Evolutionary conservation across 2,797 vertebrate genomes (phyloP).

Genomic region (Channallabes apus): DNA sequence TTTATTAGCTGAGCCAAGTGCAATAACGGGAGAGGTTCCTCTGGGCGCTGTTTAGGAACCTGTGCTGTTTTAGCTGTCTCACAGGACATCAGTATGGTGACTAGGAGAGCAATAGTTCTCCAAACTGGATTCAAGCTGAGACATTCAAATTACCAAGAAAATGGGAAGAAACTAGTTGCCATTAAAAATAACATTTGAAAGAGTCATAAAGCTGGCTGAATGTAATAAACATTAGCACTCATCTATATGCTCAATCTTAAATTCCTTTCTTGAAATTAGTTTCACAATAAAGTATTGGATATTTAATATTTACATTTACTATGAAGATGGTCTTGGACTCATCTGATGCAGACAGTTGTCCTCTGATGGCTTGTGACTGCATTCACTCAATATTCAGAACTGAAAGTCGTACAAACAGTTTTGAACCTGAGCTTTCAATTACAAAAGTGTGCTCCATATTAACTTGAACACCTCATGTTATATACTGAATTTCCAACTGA

Average conservation of each 20-base stretch:
- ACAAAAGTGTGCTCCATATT: too few species aligned
- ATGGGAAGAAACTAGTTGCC: neutral
- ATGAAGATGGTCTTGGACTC: too few species aligned
- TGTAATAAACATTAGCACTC: neutral
- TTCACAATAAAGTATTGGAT: neutral
- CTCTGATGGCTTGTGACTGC: too few species aligned
- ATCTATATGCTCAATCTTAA: neutral
- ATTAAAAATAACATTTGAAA: neutral
- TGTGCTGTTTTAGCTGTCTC: neutral
- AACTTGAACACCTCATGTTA: too few species aligned
- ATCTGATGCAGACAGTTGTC: too few species aligned
- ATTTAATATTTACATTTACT: neutral
- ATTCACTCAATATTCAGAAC: too few species aligned
- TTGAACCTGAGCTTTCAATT: too few species aligned
- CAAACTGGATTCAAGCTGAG: neutral
- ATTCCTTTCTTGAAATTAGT: neutral
- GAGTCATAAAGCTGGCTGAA: neutral
- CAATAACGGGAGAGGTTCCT: neutral
- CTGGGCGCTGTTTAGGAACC: neutral
- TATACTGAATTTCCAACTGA: too few species aligned
- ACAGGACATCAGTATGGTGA: neutral
- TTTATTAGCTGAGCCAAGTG: constrained; percentile 1
- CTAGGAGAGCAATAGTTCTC: neutral
- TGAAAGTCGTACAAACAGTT: too few species aligned
- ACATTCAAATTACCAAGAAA: neutral